These are phyloP conservation scores for Sarcophaga bullata DNA, from an alignment of 1,140 invertebrate genomes.

Conservation along the genomic window DNA sequence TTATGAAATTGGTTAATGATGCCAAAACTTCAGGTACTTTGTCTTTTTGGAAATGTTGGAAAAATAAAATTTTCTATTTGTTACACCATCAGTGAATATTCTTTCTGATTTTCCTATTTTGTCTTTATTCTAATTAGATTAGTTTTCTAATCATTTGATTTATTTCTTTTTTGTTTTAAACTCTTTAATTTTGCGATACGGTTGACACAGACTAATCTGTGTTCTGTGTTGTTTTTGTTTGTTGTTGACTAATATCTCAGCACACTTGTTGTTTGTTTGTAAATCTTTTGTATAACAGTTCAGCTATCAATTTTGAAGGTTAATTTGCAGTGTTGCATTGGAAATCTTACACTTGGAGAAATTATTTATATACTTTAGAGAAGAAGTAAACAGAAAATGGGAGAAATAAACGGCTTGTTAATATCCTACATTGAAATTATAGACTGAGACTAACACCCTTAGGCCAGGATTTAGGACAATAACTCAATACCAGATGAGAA, in stretches of 20 bases:
- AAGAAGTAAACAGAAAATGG: too few relatives aligned
- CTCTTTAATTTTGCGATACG: background rate
- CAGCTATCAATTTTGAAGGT: background rate
- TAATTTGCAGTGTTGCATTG: background rate
- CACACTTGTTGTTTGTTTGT: constrained; percentile 20
- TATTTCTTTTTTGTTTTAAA: background rate
- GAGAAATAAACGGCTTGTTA: too few relatives aligned
- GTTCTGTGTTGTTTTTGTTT: background rate
- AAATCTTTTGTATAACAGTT: constrained; percentile 15
- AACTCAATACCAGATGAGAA: too few relatives aligned
- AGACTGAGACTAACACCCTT: too few relatives aligned
- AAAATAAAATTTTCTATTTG: background rate
- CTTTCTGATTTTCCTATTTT: background rate
- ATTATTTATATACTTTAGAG: background rate
- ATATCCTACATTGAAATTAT: too few relatives aligned
- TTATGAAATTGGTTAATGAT: too few relatives aligned
- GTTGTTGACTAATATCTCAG: background rate
- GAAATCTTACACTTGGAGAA: background rate
- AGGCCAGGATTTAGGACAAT: too few relatives aligned
- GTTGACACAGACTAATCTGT: too few relatives aligned
- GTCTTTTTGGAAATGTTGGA: background rate
- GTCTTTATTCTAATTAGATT: background rate
- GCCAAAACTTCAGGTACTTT: background rate
- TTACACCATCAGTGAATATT: background rate
- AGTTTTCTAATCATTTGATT: background rate